Evolutionary conservation across 2,888 invertebrate genomes (phyloP).

Genomic region (Isoperla grammatica): DNA sequence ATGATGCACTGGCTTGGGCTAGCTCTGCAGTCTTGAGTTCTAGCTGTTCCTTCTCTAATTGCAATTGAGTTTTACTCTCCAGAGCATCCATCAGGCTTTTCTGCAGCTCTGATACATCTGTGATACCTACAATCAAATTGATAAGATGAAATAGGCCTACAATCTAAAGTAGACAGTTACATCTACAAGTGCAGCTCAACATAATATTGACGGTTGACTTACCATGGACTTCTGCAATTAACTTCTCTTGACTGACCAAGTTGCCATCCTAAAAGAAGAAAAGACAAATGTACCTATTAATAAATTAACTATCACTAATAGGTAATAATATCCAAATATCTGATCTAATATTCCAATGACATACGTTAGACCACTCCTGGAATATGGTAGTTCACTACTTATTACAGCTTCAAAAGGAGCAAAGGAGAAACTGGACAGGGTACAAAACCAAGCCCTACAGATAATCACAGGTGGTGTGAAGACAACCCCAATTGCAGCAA

Average conservation of each 20-base stretch:
- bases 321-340: too few species aligned
- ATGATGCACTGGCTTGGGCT: constrained; percentile 39
- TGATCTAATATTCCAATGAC: too few species aligned
- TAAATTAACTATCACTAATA: background rate
- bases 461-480: too few species aligned
- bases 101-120: constrained; percentile 42
- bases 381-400: too few species aligned
- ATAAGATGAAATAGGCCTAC: too few species aligned
- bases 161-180: background rate
- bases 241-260: background rate
- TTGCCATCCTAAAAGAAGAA: background rate
- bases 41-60: constrained; percentile 37
- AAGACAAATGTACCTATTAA: background rate
- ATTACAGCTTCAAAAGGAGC: too few species aligned
- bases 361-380: too few species aligned
- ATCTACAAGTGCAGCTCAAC: too few species aligned
- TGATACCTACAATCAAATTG: constrained; percentile 37
- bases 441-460: too few species aligned
- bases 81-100: constrained; percentile 41
- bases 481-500: too few species aligned
- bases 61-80: constrained; percentile 37
- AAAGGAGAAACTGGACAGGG: too few species aligned
- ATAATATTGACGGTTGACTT: too few species aligned
- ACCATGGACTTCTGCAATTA: constrained; percentile 2
- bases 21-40: constrained; percentile 41